phyloP scores from a whole-genome alignment of 2,888 invertebrate genomes.

The Mamestra brassicae region DNA sequence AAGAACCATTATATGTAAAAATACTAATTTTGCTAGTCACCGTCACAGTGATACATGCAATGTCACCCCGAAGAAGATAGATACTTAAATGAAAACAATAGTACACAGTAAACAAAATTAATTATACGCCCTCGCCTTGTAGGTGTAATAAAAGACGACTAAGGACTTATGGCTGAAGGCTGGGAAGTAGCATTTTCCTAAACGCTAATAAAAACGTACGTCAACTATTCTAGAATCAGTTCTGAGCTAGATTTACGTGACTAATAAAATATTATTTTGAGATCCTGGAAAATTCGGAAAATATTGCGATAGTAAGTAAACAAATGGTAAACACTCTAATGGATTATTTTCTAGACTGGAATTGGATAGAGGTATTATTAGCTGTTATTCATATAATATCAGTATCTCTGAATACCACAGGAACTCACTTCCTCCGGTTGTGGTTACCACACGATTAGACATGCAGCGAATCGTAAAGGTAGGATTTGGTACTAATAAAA shows the following conservation, averaged over 20 bases:
- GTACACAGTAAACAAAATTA: conserved; percentile 44
- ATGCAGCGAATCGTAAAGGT: conserved; percentile 7
- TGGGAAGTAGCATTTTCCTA: conserved; percentile 43
- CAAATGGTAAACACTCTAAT: no score
- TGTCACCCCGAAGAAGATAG: conserved; percentile 28
- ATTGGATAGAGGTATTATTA: neutral
- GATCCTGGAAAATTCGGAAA: neutral
- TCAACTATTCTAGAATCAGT: neutral
- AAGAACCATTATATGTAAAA: neutral
- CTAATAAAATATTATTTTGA: neutral
- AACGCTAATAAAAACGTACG: conserved; percentile 34
- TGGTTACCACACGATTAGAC: conserved; percentile 43
- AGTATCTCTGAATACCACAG: conserved; percentile 17
- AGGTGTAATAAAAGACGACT: conserved; percentile 36
- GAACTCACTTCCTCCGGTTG: conserved; percentile 46
- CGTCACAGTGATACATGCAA: neutral
- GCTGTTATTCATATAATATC: conserved; percentile 23
- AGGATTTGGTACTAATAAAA: neutral
- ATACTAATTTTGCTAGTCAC: neutral
- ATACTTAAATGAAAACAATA: conserved; percentile 4
- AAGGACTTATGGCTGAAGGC: conserved; percentile 38
- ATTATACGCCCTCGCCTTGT: conserved; percentile 47
- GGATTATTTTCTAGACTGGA: neutral
- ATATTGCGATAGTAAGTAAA: neutral
- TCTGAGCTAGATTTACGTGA: neutral